A percentile compares a stretch with the other conserved stretches of the same genome.
Evolutionary conservation across 2,113 vertebrate genomes (phyloP).

Genomic region (Psittacara wagleri): DNA sequence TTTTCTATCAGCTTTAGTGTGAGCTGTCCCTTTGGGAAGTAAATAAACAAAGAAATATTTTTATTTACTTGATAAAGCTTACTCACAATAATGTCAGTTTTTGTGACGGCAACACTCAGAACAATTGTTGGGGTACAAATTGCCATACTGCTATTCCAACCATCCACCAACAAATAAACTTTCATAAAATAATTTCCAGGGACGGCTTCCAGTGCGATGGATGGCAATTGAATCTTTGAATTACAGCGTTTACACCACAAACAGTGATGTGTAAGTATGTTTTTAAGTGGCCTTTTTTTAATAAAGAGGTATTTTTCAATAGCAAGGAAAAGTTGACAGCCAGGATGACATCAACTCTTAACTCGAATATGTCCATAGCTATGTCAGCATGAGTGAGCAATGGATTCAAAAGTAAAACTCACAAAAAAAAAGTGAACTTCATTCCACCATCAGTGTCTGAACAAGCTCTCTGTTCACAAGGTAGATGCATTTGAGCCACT

Average conservation of each 20-base stretch:
- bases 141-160: neutral
- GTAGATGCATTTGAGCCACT: neutral
- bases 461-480: neutral
- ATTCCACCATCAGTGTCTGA: neutral
- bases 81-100: neutral
- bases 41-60: neutral
- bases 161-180: neutral
- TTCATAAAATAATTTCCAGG: slow-evolving; percentile 68
- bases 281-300: neutral
- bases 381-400: neutral
- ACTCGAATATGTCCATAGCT: neutral
- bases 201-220: slow-evolving; percentile 88
- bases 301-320: neutral
- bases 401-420: neutral
- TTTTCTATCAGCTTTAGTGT: neutral
- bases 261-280: slow-evolving; percentile 87
- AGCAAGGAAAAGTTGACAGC: neutral
- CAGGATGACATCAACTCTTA: neutral
- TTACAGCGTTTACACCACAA: slow-evolving; percentile 90
- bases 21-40: neutral
- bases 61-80: neutral
- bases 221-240: slow-evolving; percentile 91
- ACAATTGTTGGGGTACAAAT: neutral
- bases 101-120: neutral
- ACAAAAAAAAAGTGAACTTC: neutral